phyloP scores from a whole-genome alignment of 2,113 vertebrate species.

The Syngnathoides biaculeatus region DNA sequence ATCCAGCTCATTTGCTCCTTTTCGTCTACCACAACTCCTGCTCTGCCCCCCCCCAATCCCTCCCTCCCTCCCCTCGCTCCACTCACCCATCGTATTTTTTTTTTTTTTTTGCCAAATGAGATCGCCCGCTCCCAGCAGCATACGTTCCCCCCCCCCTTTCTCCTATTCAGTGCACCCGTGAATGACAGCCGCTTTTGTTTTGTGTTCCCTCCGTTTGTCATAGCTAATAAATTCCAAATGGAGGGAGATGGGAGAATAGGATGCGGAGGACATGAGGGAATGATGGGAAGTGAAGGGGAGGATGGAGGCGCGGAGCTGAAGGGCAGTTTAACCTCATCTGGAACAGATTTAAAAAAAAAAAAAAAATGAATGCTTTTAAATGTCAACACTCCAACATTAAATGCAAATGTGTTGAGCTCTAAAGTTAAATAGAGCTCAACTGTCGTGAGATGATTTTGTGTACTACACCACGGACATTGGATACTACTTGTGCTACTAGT shows the following conservation, averaged over 20 bases:
- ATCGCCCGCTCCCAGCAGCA: conserved; percentile 4
- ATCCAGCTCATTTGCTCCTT: conserved; percentile 9
- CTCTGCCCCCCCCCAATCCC: not conserved
- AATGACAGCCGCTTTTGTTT: conserved; percentile 25
- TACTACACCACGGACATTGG: too few relatives aligned
- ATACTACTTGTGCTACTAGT: too few relatives aligned
- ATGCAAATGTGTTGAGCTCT: too few relatives aligned
- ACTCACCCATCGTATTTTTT: conserved; percentile 17
- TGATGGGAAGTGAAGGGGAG: not conserved
- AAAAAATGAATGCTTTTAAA: too few relatives aligned
- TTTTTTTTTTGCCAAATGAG: conserved; percentile 46
- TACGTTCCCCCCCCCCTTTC: conserved; percentile 3
- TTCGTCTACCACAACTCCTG: not conserved
- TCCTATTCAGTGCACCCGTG: conserved; percentile 18
- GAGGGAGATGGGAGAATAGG: conserved; percentile 5
- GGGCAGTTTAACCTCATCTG: not conserved
- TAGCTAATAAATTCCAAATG: conserved; percentile 34
- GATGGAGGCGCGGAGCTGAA: conserved; percentile 7
- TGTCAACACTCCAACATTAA: too few relatives aligned
- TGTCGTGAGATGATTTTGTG: too few relatives aligned
- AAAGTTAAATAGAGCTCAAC: too few relatives aligned
- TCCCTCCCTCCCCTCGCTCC: not conserved
- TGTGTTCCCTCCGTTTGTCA: conserved; percentile 24
- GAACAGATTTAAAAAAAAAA: too few relatives aligned
- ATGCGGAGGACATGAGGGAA: not conserved